Base-by-base conservation (phyloP, 2,888 invertebrate species). In the Acronicta alni region DNA sequence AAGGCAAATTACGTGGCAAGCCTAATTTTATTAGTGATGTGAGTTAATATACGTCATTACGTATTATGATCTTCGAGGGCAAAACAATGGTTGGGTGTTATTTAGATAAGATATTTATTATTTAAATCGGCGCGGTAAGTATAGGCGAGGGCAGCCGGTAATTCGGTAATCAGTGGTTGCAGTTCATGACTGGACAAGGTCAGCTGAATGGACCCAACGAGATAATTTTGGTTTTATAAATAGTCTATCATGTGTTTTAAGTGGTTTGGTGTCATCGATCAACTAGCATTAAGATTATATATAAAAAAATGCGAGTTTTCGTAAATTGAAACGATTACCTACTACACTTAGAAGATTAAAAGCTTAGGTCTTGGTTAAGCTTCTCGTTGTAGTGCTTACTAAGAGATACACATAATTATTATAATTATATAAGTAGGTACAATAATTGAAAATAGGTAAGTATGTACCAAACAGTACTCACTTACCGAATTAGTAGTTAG, bases 31-130 rank as follows among this genome's bases (percentile, higher is more conserved):
- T 94, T 93, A 93, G 91, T 87, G 91, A 88, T 88, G 83, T 78
- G 80, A 84, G 77, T 80, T 94, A 93, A 94, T 94, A 83, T 80
- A 85, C 84, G 93, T 93, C 80, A 93, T 94, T 93, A 93, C 81
- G 64, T 58, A 61, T 70, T 35, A 67, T 79, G 84, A 87, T 87
- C 82, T 81, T 83, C 79, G 83, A 83, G 83, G 84, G 83, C 84
- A 89, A 89, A 89, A 90, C 91, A 92, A 92, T 92, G 91, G 83
- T 82, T 82, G 83, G 86, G 85, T 91, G 91, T 92, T 93, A 92
- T 93, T 93, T 92, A 90, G 91, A 89, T 91, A 91, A 91, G 88
- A 92, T 93, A 92, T 93, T 92, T 94, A 93, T 93, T 93, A 94
- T 94, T 93, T 92, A 92, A 93, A 93, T 92, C 92, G 88, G 85